Conservation (phyloP, 2,113 vertebrate genomes). For the Lonchura striata region DNA sequence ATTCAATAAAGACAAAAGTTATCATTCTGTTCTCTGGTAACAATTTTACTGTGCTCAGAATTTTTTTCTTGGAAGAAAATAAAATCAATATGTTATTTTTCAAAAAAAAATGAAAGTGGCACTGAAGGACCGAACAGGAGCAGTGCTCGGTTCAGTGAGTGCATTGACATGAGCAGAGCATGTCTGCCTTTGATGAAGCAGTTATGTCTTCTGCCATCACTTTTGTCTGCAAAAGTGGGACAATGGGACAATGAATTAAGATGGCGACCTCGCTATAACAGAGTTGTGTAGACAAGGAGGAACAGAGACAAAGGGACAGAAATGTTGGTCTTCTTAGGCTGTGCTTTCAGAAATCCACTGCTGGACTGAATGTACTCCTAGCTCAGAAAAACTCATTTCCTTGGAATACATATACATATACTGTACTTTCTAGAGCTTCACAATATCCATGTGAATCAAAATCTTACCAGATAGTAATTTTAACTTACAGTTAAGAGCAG, state of each 20-base stretch:
- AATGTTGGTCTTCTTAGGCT: background rate
- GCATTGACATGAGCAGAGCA: background rate
- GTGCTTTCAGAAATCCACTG: background rate
- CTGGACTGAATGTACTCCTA: background rate
- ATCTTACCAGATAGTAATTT: background rate
- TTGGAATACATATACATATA: background rate
- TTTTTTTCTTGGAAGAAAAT: constrained; percentile 15
- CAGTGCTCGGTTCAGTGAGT: background rate
- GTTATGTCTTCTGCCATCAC: background rate
- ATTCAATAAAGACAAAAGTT: background rate
- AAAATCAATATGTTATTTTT: constrained; percentile 20
- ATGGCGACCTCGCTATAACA: background rate
- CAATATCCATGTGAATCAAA: background rate
- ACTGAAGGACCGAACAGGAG: background rate
- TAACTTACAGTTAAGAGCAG: background rate
- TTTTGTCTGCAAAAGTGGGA: background rate
- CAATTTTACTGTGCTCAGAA: background rate
- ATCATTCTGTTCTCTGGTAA: background rate
- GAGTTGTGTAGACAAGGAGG: background rate
- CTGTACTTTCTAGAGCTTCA: background rate
- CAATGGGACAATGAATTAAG: background rate
- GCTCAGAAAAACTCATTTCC: background rate
- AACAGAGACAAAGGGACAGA: background rate
- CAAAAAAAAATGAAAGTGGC: background rate
- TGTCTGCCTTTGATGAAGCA: background rate